A percentile compares a stretch with the other conserved stretches of the same genome.
These are phyloP conservation scores for Enteromius mattozi DNA, from an alignment of 2,797 vertebrate species.

Conservation along the genomic window DNA sequence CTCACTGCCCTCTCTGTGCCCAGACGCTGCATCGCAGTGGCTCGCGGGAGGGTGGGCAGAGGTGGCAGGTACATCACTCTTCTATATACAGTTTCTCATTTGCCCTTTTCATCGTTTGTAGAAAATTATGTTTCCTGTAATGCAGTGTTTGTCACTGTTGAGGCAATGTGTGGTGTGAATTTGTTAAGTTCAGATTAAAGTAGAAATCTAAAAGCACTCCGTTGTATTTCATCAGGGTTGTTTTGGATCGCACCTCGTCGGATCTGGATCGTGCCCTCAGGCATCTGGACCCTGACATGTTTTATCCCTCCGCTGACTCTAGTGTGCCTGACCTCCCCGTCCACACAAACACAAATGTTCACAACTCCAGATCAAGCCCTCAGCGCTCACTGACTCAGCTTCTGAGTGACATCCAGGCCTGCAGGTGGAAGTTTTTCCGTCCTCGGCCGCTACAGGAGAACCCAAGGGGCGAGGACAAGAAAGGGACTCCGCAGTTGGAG, in stretches of 20 bases:
- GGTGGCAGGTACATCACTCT: slow-evolving; percentile 84
- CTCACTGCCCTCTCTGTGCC: slow-evolving; percentile 88
- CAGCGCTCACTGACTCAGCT: slow-evolving; percentile 84
- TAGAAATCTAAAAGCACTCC: slow-evolving; percentile 3
- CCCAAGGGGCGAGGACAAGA: slow-evolving; percentile 80
- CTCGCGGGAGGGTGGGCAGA: slow-evolving; percentile 86
- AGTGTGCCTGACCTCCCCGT: slow-evolving; percentile 79
- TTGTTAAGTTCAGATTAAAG: neutral
- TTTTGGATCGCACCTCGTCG: slow-evolving; percentile 88
- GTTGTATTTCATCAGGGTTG: slow-evolving; percentile 74
- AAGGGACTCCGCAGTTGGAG: slow-evolving; percentile 76
- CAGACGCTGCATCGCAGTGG: slow-evolving; percentile 85
- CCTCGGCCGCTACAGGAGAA: slow-evolving; percentile 82
- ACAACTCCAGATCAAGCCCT: slow-evolving; percentile 74
- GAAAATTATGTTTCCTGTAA: neutral
- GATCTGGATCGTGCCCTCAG: slow-evolving; percentile 82
- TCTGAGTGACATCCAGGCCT: slow-evolving; percentile 89
- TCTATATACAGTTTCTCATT: slow-evolving; percentile 7
- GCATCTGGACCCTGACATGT: slow-evolving; percentile 86
- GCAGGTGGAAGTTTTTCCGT: slow-evolving; percentile 91
- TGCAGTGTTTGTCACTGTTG: neutral
- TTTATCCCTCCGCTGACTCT: slow-evolving; percentile 79
- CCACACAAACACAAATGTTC: slow-evolving; percentile 73
- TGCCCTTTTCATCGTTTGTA: neutral
- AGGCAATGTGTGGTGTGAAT: neutral